Base-by-base conservation (phyloP, 2,797 vertebrate genomes). In the Vespertilio murinus region DNA sequence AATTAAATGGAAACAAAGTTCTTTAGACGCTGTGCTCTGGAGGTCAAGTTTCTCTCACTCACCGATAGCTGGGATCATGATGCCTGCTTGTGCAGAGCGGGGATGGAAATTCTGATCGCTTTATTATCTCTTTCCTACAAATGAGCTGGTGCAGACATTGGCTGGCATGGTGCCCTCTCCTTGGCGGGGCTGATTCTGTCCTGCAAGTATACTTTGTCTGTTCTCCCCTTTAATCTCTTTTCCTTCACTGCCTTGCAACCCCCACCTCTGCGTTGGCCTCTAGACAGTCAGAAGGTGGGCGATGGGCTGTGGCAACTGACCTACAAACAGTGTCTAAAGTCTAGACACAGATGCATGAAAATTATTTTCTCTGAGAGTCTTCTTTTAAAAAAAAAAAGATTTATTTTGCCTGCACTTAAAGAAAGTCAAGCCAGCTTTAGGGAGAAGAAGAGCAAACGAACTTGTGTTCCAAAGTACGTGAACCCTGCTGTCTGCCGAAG, bases 1-100 rank as follows among this genome's bases (percentile, higher is more conserved):
- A 94, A 96, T 96, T 97, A 96, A 98, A 95, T 82, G 33, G 35
- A 88, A 88, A 70, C 94, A 67, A 93, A 86, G 8, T 14, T 86
- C 95, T 97, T 82, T 74, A 54, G 95, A 59, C 81, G 75, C 61
- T 28, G 28, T 70, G 67, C 33, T 52, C 81, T 83, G 35, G 4
- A 96, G 45, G 93, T 59, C 54, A 6, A 77, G 49, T 0, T 38
- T 78, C 91, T 77, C 61, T 87, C 38, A 2, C 47, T 67, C 42
- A 0, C 9, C 0, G 10, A 22, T 73, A 90, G 69, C 92, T 93
- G 11, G 73, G 56, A 42, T 49, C 73, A 82, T 2, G 47, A 22
- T 54, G 73, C 18, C 40, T 59, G 4, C 52, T 28, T 83, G 54
- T 90, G 75, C 75, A 22, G 35, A 69, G 73, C 16, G 40, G 35